Base-by-base conservation (phyloP, 1,140 invertebrate species). In the Steinernema khuongi region DNA sequence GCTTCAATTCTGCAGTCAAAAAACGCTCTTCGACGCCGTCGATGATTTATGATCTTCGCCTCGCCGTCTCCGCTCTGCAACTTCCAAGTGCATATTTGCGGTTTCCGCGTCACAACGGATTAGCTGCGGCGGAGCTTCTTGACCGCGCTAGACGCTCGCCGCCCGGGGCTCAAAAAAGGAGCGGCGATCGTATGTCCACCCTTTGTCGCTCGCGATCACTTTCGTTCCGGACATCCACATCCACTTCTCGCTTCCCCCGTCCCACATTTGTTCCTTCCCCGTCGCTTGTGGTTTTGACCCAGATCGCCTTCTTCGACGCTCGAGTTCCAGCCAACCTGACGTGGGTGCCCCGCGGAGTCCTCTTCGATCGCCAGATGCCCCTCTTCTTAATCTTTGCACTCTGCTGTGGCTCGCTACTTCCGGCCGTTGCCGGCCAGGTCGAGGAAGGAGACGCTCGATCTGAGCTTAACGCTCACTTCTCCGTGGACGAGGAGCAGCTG, bases 31-130 rank as follows among this genome's bases (percentile, higher is more conserved):
- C 36, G 7, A 41, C 7, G n/a, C 7, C 36, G 36, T 7, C 36
- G n/a, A 41, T 41, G 36, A 41, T 41, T 41, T 41, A n/a, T n/a
- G 36, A 31, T 18, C 67, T 88, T 71, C 18, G 60, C 18, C n/a
- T 14, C n/a, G 4, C 22, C 14, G 43, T 29, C n/a, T n/a, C n/a
- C n/a, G n/a, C n/a, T n/a, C 31, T 66, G 26, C 17, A 71, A 66
- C 22, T 93, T 92, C 89, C 79, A 79, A 76, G 85, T 71, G 81
- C 87, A 85, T 86, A 72, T 68, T 32, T 28, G 2, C 18, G 68
- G 76, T 76, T 74, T 31, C 19, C 76, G 36, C 41, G 22, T 29
- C 50, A 22, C 4, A 60, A 22, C 22, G 11, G 50, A 60, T 60
- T 60, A 60, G 50, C 50, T 60, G 14, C 22, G 50, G 19, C 26